phyloP scores from a whole-genome alignment of 2,888 invertebrate species.

The Epicampocera succincta region DNA sequence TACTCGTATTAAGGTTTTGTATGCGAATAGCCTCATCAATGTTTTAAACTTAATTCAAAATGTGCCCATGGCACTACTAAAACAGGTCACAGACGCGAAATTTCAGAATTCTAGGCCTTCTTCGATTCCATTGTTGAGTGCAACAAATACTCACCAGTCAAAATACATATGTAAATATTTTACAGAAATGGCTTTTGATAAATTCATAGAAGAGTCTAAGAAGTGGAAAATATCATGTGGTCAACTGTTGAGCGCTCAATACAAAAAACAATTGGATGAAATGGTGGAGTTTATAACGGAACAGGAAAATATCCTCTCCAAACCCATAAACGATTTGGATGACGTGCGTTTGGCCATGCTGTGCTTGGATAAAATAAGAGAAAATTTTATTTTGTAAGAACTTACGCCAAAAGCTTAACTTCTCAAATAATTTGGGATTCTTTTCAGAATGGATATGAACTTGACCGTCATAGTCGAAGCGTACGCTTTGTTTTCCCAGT shows the following conservation, averaged over 20 bases:
- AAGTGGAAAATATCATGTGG: constrained; percentile 91
- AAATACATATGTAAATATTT: background rate
- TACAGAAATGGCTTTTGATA: constrained; percentile 85
- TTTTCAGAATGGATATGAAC: constrained; percentile 86
- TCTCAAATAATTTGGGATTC: constrained; percentile 44
- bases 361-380: constrained; percentile 88
- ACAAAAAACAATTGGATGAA: constrained; percentile 86
- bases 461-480: constrained; percentile 90
- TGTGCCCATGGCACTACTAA: too few species aligned
- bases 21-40: too few species aligned
- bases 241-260: constrained; percentile 85
- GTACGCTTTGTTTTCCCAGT: constrained; percentile 87
- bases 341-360: constrained; percentile 91
- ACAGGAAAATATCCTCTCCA: constrained; percentile 86
- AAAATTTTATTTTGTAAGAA: constrained; percentile 87
- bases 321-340: constrained; percentile 89
- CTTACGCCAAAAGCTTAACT: background rate
- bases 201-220: constrained; percentile 87
- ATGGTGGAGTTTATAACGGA: constrained; percentile 90
- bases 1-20: too few species aligned
- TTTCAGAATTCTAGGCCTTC: too few species aligned
- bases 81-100: too few species aligned
- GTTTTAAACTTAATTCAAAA: too few species aligned
- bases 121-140: too few species aligned
- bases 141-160: too few species aligned